A percentile compares a stretch with the other conserved stretches of the same genome.
Evolutionary conservation across 1,140 invertebrate genomes (phyloP).

Genomic region (Phthorimaea operculella): DNA sequence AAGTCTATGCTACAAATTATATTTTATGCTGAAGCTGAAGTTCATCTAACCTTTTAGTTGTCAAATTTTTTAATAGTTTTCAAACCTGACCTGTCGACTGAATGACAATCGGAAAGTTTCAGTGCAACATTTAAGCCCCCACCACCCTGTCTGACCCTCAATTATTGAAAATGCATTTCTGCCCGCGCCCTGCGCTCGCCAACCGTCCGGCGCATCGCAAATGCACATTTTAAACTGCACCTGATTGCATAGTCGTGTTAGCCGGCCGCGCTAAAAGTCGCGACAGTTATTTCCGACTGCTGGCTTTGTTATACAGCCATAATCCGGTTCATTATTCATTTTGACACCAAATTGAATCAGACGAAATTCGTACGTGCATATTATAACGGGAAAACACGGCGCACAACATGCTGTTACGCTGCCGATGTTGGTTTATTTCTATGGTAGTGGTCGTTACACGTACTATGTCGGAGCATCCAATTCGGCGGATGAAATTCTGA

Average conservation of each 20-base stretch:
- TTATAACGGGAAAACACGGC: too few species aligned
- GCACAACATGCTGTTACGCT: too few species aligned
- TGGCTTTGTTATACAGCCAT: constrained; percentile 22
- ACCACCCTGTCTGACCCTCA: constrained; percentile 62
- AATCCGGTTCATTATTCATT: not conserved
- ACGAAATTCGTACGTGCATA: too few species aligned
- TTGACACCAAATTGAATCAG: too few species aligned
- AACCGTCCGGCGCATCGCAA: constrained; percentile 47
- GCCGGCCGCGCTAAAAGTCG: constrained; percentile 53
- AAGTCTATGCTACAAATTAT: too few species aligned
- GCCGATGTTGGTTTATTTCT: too few species aligned
- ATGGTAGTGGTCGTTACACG: too few species aligned
- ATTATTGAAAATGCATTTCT: constrained; percentile 67
- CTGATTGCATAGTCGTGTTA: constrained; percentile 63
- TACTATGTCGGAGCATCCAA: too few species aligned
- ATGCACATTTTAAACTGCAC: constrained; percentile 67
- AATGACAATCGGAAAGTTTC: constrained; percentile 53
- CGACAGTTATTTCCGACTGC: constrained; percentile 49
- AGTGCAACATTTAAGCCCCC: constrained; percentile 54
- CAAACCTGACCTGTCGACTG: constrained; percentile 13
- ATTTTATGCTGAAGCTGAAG: too few species aligned
- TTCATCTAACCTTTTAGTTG: too few species aligned
- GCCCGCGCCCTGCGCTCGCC: constrained; percentile 51
- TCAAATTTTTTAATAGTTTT: not conserved
- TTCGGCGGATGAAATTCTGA: too few species aligned